These are phyloP conservation scores for Porites lutea DNA, from an alignment of 64 coral and sea anemone genomes.

Conservation along the genomic window DNA sequence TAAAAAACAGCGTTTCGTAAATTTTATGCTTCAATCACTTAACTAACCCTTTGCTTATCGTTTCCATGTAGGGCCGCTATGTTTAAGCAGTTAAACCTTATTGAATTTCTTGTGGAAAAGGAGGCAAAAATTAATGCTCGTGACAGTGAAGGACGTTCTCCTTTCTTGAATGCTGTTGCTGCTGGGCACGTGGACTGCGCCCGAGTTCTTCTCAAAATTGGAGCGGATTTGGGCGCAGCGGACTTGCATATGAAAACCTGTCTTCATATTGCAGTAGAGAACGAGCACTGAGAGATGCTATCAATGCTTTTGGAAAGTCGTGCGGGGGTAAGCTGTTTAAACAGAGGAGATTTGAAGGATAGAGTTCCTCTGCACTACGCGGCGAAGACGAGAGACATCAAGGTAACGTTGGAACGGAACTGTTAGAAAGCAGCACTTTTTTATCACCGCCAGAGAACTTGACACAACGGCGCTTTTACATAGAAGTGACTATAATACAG, in stretches of 20 bases:
- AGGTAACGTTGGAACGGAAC: background rate
- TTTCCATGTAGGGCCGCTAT: conserved; percentile 20
- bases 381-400: background rate
- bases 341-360: conserved; percentile 69
- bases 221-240: conserved; percentile 48
- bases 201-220: conserved; percentile 45
- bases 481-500: no score
- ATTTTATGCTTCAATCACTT: background rate
- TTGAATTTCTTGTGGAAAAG: conserved; percentile 56
- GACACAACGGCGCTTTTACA: no score
- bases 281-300: conserved; percentile 61
- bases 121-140: conserved; percentile 65
- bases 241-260: conserved; percentile 84
- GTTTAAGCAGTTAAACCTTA: conserved; percentile 48
- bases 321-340: conserved; percentile 2
- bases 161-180: conserved; percentile 77
- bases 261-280: conserved; percentile 80
- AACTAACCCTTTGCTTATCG: background rate
- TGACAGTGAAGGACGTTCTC: conserved; percentile 61
- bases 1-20: no score
- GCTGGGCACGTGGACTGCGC: conserved; percentile 40
- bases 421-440: background rate
- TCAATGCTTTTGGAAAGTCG: conserved; percentile 61
- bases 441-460: no score
- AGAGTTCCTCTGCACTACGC: conserved; percentile 69